Conservation (phyloP, 2,888 invertebrate species). For the Ptilodon capucinus region DNA sequence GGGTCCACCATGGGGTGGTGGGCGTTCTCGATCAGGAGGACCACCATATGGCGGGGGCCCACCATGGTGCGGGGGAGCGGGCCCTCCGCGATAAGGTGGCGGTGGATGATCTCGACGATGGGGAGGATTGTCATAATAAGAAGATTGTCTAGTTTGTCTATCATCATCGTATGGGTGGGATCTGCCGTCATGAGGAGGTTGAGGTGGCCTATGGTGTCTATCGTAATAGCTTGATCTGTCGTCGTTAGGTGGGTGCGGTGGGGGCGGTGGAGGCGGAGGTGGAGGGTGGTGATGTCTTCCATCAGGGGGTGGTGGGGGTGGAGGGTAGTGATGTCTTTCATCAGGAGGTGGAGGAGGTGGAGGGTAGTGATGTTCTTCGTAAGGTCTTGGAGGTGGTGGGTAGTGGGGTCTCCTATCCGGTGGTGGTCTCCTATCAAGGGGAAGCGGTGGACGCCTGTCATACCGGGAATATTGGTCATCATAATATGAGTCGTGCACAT, state of each 20-base stretch:
- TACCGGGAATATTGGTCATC: not conserved
- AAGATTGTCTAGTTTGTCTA: slow-evolving; percentile 18
- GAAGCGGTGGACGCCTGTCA: not conserved
- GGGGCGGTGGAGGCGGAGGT: slow-evolving; percentile 14
- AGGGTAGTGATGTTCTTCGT: not conserved
- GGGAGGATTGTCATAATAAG: slow-evolving; percentile 2
- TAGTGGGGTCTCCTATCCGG: not conserved
- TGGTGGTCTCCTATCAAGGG: not conserved
- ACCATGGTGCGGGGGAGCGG: slow-evolving; percentile 10
- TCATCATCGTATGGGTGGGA: slow-evolving; percentile 11
- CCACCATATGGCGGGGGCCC: slow-evolving; percentile 5
- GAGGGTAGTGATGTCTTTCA: not conserved
- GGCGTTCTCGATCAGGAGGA: slow-evolving; percentile 9
- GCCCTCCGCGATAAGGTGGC: slow-evolving; percentile 4
- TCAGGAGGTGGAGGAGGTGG: slow-evolving; percentile 4
- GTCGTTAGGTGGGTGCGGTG: slow-evolving; percentile 14
- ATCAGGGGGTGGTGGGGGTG: slow-evolving; percentile 7
- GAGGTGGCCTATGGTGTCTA: slow-evolving; percentile 5
- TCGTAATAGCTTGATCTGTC: slow-evolving; percentile 12
- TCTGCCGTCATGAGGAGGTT: slow-evolving; percentile 1
- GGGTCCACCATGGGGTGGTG: slow-evolving; percentile 6
- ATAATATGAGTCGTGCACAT: not conserved
- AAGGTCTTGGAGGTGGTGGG: slow-evolving; percentile 1
- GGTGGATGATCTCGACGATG: slow-evolving; percentile 16
- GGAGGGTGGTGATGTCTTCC: slow-evolving; percentile 8